Base-by-base conservation (phyloP, 2,888 invertebrate genomes). In the Tridacna crocea region DNA sequence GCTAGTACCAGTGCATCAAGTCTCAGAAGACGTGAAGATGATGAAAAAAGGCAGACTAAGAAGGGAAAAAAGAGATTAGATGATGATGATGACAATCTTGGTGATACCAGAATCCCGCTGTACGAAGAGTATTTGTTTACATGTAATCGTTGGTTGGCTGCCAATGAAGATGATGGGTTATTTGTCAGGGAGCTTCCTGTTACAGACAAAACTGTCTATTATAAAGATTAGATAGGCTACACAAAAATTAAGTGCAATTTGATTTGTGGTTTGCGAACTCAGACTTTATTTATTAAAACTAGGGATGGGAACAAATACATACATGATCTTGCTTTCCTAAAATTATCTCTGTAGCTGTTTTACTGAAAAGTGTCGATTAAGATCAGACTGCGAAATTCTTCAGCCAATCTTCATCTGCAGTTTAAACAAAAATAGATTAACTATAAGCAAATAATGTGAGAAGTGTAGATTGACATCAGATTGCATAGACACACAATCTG, bases 91-190 rank as follows among this genome's bases (percentile, higher is more conserved):
- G 84, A 84, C 61, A 61, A 80, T 68, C 47, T 84, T 77, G 65
- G 70, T 70, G 81, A 80, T n/a, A 15, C 83, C n/a, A 82, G 80
- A 77, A 81, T 90, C 12, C 91, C 92, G 0, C 77, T 90, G 65
- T 92, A 90, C 88, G 92, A 93, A 63, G 90, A 91, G 78, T 92
- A 91, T 79, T 74, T 86, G 73, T 92, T 94, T 84, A 87, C 85
- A 11, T 93, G 93, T 84, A 87, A 90, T 47, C 81, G 87, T 47
- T 94, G 94, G 94, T 75, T 94, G 19, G 92, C 93, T 6, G 77
- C 80, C 36, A 91, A 93, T 82, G 93, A 93, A 82, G 92, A 83
- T 19, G 93, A 93, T 82, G 92, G 91, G 15, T 79, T 90, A 73
- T 83, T 88, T 75, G 87, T 87, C 36, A 83, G 90, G 72, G 91